Conservation (phyloP, 2,888 invertebrate species). For the Pantelozetes paolii region DNA sequence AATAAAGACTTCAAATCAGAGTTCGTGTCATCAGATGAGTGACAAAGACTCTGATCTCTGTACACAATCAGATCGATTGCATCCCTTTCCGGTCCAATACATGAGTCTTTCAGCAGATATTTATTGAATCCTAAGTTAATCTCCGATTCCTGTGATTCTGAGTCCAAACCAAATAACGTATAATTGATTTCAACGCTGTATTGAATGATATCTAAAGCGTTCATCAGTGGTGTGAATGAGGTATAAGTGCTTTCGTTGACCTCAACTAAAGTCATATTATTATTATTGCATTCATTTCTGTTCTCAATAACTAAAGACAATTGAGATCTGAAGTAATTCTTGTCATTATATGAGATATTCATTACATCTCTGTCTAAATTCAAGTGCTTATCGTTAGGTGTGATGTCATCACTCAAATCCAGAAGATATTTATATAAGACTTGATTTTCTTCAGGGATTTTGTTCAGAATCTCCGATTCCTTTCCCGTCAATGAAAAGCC, state of each 20-base stretch:
- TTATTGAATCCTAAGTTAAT: background rate
- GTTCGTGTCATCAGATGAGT: background rate
- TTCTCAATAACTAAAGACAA: constrained; percentile 48
- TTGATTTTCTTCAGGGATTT: background rate
- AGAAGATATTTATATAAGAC: background rate
- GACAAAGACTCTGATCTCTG: constrained; percentile 41
- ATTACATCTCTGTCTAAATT: background rate
- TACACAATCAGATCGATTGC: constrained; percentile 48
- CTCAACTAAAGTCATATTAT: constrained; percentile 44
- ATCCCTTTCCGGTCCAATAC: constrained; percentile 22
- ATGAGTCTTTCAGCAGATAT: constrained; percentile 3
- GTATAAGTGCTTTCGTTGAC: constrained; percentile 50
- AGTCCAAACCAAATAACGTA: constrained; percentile 14
- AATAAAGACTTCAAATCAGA: constrained; percentile 15
- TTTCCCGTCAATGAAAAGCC: background rate
- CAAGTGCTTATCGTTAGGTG: background rate
- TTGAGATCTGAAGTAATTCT: constrained; percentile 52
- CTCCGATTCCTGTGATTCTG: constrained; percentile 18
- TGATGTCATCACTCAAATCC: background rate
- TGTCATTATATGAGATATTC: background rate
- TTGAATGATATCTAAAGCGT: constrained; percentile 42
- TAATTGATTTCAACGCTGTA: constrained; percentile 5
- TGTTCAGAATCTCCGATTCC: background rate
- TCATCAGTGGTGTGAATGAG: constrained; percentile 48
- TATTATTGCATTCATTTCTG: constrained; percentile 50